Base-by-base conservation (phyloP, 2,797 vertebrate species). In the Pseudochromis fuscus region DNA sequence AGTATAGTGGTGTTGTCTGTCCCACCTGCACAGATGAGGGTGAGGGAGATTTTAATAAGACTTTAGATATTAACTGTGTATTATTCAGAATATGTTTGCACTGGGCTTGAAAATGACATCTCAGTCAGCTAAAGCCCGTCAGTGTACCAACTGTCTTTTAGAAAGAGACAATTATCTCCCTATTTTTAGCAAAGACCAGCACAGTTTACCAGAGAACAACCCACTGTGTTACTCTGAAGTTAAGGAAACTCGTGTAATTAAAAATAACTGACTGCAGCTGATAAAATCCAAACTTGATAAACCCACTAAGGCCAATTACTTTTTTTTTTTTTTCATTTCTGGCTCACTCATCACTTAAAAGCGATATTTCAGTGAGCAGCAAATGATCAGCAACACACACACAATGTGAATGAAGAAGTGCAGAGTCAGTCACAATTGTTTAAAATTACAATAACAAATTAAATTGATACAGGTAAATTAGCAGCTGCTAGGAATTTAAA, bases 391-490 rank as follows among this genome's bases (percentile, higher is more conserved):
- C 6, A 61, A 18, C 9, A 30, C 44, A 28, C 1, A 40, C 48
- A 49, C 59, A 38, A 5, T 50, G 16, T 31, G n/a, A 23, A 35
- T 31, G 15, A 35, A 58, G 27, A 71, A 60, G 40, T 67, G 76
- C 71, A 49, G 65, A 63, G 74, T 27, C 65, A 23, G 48, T 59
- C 50, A 33, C 37, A 46, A 53, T 57, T 46, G 67, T 68, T 67
- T 77, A 31, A 84, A 78, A 82, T 82, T 63, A 82, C 81, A 84
- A 72, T 52, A 69, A 42, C 24, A 33, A 25, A 69, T 73, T 30
- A 82, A 69, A 77, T 59, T 50, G 23, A 79, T 59, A 72, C 21
- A 48, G 58, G 33, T 59, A 44, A 63, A 86, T 82, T 77, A 71
- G 81, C 74, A 72, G 40, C 71, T 53, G 67, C 51, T 82, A 33